Conservation (phyloP, 2,113 vertebrate species). For the Indicator maculatus region DNA sequence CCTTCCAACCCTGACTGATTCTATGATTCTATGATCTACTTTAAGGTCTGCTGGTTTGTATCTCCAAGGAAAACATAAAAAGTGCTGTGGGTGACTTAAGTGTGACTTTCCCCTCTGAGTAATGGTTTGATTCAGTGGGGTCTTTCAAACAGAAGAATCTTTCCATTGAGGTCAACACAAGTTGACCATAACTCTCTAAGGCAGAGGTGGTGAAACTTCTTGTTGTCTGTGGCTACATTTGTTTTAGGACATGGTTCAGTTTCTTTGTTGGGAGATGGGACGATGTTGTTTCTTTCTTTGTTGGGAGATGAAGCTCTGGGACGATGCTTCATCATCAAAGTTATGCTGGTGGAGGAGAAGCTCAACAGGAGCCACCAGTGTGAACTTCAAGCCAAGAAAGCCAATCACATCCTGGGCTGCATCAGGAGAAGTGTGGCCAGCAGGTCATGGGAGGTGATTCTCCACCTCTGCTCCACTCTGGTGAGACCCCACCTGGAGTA, state of each 20-base stretch:
- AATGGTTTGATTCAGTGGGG: neutral
- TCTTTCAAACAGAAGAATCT: slow-evolving; percentile 14
- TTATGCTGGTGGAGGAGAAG: no score
- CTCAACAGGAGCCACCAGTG: no score
- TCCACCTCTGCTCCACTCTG: no score
- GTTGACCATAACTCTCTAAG: neutral
- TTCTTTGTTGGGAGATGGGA: neutral
- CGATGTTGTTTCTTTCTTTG: no score
- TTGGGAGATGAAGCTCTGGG: neutral
- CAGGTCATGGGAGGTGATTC: no score
- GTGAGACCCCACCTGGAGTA: no score
- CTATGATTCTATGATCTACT: neutral
- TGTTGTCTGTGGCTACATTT: neutral
- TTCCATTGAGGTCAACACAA: slow-evolving; percentile 21
- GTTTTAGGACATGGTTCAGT: neutral
- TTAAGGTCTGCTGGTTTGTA: neutral
- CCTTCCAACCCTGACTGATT: no score
- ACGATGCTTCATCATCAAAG: neutral
- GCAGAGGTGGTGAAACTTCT: neutral
- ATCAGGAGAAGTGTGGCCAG: no score
- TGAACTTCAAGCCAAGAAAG: no score
- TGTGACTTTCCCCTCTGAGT: slow-evolving; percentile 28
- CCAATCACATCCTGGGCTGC: no score
- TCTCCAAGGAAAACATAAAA: slow-evolving; percentile 15
- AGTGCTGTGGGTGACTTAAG: neutral